Conservation (phyloP, 2,888 invertebrate genomes). For the Caenorhabditis sulstoni region DNA sequence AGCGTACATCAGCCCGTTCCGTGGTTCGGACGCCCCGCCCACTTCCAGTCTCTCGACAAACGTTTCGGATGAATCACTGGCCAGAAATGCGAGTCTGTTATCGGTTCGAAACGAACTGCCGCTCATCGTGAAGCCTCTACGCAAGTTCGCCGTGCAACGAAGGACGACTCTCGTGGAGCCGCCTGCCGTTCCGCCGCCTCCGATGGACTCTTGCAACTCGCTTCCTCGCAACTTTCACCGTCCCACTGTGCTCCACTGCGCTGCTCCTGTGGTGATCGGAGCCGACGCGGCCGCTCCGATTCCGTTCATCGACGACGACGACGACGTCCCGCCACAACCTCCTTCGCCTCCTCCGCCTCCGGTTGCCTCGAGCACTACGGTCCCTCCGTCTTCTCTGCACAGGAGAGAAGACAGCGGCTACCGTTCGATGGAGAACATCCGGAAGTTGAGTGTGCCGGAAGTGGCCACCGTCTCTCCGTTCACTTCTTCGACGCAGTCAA, state of each 20-base stretch:
- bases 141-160: slow-evolving; percentile 39
- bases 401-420: slow-evolving; percentile 65
- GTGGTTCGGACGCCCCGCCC: slow-evolving; percentile 22
- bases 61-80: slow-evolving; percentile 56
- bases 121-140: slow-evolving; percentile 70
- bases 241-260: slow-evolving; percentile 64
- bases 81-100: slow-evolving; percentile 38
- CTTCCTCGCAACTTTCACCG: slow-evolving; percentile 66
- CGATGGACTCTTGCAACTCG: slow-evolving; percentile 61
- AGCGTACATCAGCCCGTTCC: slow-evolving; percentile 20
- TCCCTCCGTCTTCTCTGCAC: slow-evolving; percentile 43
- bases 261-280: slow-evolving; percentile 63
- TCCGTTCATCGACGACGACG: slow-evolving; percentile 67
- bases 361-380: background rate
- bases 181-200: slow-evolving; percentile 2
- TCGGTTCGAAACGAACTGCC: slow-evolving; percentile 47
- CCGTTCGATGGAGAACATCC: slow-evolving; percentile 56
- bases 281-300: slow-evolving; percentile 23
- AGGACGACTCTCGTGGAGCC: slow-evolving; percentile 57
- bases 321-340: slow-evolving; percentile 17
- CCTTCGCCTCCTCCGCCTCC: background rate
- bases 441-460: slow-evolving; percentile 46
- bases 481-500: slow-evolving; percentile 22
- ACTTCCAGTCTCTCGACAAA: slow-evolving; percentile 39
- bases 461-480: slow-evolving; percentile 29